Evolutionary conservation across 2,888 invertebrate genomes (phyloP).

Genomic region (Cecidostiba fungosa): DNA sequence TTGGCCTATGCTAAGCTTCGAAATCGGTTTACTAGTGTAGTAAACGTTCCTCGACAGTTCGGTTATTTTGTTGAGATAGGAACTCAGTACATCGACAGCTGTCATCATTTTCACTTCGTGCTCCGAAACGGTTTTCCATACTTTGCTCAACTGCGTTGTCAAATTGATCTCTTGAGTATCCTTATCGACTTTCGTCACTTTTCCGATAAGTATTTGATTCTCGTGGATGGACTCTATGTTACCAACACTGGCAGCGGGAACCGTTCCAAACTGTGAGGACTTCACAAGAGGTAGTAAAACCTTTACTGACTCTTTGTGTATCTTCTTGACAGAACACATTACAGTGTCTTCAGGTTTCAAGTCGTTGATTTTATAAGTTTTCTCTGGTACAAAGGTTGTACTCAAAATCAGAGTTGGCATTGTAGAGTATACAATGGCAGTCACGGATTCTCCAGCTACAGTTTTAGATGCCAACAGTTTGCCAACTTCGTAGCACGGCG

Average conservation of each 20-base stretch:
- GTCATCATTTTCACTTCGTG: conserved; percentile 65
- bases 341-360: conserved; percentile 71
- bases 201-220: conserved; percentile 73
- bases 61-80: conserved; percentile 72
- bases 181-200: conserved; percentile 68
- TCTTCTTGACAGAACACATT: conserved; percentile 71
- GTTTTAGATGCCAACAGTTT: conserved; percentile 70
- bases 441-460: conserved; percentile 70
- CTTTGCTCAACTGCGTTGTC: conserved; percentile 69
- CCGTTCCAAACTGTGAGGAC: conserved; percentile 68
- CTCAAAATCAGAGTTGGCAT: conserved; percentile 72
- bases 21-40: conserved; percentile 70
- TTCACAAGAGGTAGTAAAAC: conserved; percentile 72
- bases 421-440: conserved; percentile 73
- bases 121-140: conserved; percentile 66
- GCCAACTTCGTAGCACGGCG: conserved; percentile 73
- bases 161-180: conserved; percentile 67
- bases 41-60: conserved; percentile 71
- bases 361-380: conserved; percentile 65
- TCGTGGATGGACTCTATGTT: conserved; percentile 65
- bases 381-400: conserved; percentile 69
- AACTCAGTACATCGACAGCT: conserved; percentile 71
- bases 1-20: conserved; percentile 71
- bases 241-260: conserved; percentile 64
- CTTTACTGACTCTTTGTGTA: conserved; percentile 67